Evolutionary conservation across 2,888 invertebrate species (phyloP).

Genomic region (Stenodema calcarata): DNA sequence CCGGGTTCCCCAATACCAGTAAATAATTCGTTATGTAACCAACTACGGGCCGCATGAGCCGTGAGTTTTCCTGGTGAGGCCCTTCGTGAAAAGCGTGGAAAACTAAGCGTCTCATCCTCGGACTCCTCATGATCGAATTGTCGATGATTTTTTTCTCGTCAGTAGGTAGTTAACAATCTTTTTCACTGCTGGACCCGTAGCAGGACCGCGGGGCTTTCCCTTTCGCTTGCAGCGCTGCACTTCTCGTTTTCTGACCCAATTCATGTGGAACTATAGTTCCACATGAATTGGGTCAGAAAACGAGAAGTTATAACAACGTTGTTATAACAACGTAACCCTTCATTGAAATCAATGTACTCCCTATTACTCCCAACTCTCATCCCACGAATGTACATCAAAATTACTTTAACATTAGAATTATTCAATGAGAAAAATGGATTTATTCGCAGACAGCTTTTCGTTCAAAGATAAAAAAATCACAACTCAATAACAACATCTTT

Average conservation of each 20-base stretch:
- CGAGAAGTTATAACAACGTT: no score
- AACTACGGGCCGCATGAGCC: not conserved
- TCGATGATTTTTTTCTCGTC: not conserved
- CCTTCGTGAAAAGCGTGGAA: not conserved
- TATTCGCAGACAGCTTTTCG: no score
- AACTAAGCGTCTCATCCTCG: not conserved
- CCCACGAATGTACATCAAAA: no score
- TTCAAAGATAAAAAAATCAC: no score
- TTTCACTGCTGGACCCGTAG: not conserved
- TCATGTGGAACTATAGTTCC: not conserved
- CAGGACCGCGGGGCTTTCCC: not conserved
- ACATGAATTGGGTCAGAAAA: no score
- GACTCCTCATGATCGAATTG: not conserved
- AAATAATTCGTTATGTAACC: not conserved
- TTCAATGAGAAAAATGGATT: no score
- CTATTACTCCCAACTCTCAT: no score
- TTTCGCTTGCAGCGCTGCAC: not conserved
- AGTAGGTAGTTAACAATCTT: not conserved
- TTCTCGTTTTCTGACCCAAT: not conserved
- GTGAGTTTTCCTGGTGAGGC: not conserved
- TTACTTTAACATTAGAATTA: no score
- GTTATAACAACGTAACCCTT: no score
- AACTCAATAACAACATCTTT: no score
- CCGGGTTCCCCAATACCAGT: constrained; percentile 9
- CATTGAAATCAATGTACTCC: no score